Evolutionary conservation across 2,888 invertebrate genomes (phyloP), one percentile per base, ranked within the genome.

Genomic region (Coleophora deauratella): DNA sequence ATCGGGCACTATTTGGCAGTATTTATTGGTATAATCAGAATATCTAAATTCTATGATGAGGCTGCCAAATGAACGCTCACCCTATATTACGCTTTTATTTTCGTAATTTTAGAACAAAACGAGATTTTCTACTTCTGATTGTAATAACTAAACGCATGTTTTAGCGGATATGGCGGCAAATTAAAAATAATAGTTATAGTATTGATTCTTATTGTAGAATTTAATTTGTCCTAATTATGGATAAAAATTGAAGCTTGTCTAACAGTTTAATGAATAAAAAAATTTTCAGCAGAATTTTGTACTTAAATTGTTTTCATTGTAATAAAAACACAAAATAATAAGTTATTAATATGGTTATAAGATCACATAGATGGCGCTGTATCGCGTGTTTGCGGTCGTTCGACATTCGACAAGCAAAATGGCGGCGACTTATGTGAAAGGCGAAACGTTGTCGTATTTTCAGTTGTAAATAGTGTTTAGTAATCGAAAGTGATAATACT

Each of bases 391-490:
- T 12, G 52, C 89, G 88, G 84, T 79, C 67, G 69, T 66, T 65
- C 62, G 68, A 79, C 72, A 72, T 77, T 76, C 76, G 78, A 79
- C 81, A 84, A 81, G 84, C 88, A 88, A 88, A 87, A 90, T 90
- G 90, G 90, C 89, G 88, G 87, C 86, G 76, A 79, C 80, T 87
- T 88, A 88, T 89, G 89, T 89, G 88, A 87, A 88, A 88, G 88
- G 88, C 82, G 84, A 87, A 84, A 87, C 87, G 81, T 84, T 85
- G 81, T 85, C 78, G 60, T 74, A 80, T 70, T 78, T 74, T 66
- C 63, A 72, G 67, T 82, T 82, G 82, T 85, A 85, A 85, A 85
- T 84, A 85, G 74, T 79, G 76, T 72, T 68, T 71, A 62, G 62
- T 66, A 66, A 57, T 65, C 60, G 66, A 51, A 66, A 73, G 66